A percentile compares a stretch with the other conserved stretches of the same genome.
phyloP scores from a whole-genome alignment of 1,140 invertebrate species.

The Ceratina calcarata region DNA sequence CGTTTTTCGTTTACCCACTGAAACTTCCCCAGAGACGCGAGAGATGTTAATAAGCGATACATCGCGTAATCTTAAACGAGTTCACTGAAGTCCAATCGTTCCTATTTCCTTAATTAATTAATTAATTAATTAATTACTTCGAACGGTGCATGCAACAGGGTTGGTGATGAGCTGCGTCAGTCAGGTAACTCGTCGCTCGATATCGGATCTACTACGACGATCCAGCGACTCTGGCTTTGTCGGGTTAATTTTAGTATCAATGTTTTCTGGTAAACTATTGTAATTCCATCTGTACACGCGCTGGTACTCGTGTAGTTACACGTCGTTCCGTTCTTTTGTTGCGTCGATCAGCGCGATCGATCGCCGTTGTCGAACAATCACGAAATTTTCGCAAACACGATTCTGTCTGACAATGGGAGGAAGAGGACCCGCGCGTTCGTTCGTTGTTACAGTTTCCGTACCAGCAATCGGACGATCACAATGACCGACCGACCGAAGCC shows the following conservation, averaged over 20 bases:
- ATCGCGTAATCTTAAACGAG: no score
- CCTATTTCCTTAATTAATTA: no score
- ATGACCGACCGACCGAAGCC: conserved; percentile 26
- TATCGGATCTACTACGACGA: neutral
- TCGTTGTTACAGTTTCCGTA: no score
- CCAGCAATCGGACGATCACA: no score
- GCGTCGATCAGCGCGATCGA: conserved; percentile 7
- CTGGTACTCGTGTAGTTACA: no score
- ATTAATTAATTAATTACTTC: no score
- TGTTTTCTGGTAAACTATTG: conserved; percentile 47
- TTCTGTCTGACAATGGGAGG: neutral
- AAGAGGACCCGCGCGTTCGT: no score
- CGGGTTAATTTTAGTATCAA: conserved; percentile 54
- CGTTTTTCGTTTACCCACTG: neutral
- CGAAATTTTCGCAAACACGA: conserved; percentile 45
- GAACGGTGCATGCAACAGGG: no score
- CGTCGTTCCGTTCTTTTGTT: conserved; percentile 29
- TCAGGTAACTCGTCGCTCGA: neutral
- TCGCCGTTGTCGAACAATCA: conserved; percentile 25
- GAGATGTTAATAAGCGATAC: neutral
- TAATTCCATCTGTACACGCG: conserved; percentile 14
- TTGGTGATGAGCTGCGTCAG: neutral
- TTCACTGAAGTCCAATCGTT: no score
- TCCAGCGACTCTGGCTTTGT: neutral
- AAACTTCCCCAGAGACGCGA: neutral